Evolutionary conservation across 2,113 vertebrate genomes (phyloP).

Genomic region (Solea solea): DNA sequence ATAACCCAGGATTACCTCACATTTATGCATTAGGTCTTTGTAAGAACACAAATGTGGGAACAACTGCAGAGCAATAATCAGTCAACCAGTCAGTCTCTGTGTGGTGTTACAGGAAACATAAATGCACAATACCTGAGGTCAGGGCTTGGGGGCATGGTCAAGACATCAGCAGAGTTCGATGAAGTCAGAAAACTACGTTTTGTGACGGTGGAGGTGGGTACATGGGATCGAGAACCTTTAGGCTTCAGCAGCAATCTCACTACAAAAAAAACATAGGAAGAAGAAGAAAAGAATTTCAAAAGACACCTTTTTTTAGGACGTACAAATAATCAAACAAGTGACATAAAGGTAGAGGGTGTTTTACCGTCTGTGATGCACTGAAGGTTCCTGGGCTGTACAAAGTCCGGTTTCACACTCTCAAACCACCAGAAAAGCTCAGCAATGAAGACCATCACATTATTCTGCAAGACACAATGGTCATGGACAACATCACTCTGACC

Average conservation of each 20-base stretch:
- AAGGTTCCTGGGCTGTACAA: conserved; percentile 91
- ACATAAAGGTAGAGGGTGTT: conserved; percentile 11
- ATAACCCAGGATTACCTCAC: neutral
- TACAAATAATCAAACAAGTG: neutral
- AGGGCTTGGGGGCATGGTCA: conserved; percentile 51
- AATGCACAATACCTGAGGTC: conserved; percentile 71
- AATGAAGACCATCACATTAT: conserved; percentile 93
- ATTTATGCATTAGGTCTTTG: neutral
- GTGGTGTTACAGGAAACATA: neutral
- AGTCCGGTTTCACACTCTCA: conserved; percentile 92
- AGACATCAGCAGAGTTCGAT: conserved; percentile 78
- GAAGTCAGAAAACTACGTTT: conserved; percentile 89
- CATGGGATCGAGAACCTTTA: conserved; percentile 83
- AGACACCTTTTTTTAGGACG: neutral
- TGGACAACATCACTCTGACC: neutral
- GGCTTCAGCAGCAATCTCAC: conserved; percentile 86
- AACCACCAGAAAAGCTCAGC: conserved; percentile 99
- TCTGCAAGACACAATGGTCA: conserved; percentile 72
- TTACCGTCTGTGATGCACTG: conserved; percentile 92
- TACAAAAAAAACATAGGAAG: conserved; percentile 54
- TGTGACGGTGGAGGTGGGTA: conserved; percentile 88
- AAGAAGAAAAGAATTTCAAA: neutral
- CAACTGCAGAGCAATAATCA: neutral
- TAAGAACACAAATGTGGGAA: neutral
- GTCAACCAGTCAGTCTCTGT: neutral